Evolutionary conservation across 2,888 invertebrate genomes (phyloP).

Genomic region (Hesperia comma): DNA sequence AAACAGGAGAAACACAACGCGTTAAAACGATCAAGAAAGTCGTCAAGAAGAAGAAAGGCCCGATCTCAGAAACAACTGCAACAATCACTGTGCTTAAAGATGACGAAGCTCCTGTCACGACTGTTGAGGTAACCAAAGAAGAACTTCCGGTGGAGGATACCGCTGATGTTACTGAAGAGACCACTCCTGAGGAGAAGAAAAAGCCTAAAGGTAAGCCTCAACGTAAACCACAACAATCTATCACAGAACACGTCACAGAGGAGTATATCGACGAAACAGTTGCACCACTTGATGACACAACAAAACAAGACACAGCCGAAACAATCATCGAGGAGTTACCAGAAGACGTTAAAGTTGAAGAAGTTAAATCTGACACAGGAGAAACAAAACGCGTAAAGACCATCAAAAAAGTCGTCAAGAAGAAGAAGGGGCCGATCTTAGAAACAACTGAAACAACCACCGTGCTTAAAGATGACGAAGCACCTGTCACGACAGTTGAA

Average conservation of each 20-base stretch:
- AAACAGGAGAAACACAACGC: too few relatives aligned
- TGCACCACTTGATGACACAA: constrained; percentile 42
- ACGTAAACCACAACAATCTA: constrained; percentile 49
- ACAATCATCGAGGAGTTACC: constrained; percentile 45
- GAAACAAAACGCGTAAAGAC: constrained; percentile 57
- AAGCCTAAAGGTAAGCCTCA: constrained; percentile 53
- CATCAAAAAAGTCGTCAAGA: constrained; percentile 51
- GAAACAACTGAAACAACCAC: constrained; percentile 49
- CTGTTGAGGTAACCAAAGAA: too few relatives aligned
- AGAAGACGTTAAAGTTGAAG: constrained; percentile 46
- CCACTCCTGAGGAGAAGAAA: constrained; percentile 39
- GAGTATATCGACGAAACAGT: constrained; percentile 42
- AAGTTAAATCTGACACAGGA: constrained; percentile 48
- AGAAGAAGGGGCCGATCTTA: constrained; percentile 42
- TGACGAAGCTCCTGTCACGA: too few relatives aligned
- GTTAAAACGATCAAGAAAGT: too few relatives aligned
- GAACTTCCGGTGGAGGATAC: too few relatives aligned
- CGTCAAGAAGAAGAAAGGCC: too few relatives aligned
- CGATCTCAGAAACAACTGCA: constrained; percentile 50
- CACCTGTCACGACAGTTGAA: constrained; percentile 46
- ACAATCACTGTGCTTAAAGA: too few relatives aligned
- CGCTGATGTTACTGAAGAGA: constrained; percentile 44
- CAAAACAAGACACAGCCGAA: constrained; percentile 17
- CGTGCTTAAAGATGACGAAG: constrained; percentile 44
- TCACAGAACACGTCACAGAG: constrained; percentile 50